Evolutionary conservation across 1,140 invertebrate genomes (phyloP).

Genomic region (Neodiprion pinetum): DNA sequence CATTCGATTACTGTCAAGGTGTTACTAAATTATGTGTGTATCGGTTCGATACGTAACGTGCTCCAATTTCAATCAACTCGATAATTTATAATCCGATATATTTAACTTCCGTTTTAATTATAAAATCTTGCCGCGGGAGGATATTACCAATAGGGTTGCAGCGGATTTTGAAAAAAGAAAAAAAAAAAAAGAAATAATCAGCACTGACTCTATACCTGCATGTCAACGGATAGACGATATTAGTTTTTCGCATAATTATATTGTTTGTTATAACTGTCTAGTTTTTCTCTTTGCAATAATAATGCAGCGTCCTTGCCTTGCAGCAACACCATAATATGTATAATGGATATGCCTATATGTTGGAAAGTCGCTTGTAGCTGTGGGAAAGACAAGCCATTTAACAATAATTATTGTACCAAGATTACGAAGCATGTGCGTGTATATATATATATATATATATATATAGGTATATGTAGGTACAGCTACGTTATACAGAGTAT

Average conservation of each 20-base stretch:
- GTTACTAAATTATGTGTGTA: neutral
- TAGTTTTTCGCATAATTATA: neutral
- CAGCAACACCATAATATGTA: no score
- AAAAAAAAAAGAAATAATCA: neutral
- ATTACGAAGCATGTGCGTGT: no score
- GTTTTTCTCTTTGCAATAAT: neutral
- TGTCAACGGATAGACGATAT: no score
- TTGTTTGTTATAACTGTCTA: neutral
- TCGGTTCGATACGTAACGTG: neutral
- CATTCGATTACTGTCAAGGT: neutral
- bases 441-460: no score
- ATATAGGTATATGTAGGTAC: no score
- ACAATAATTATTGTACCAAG: neutral
- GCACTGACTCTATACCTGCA: neutral
- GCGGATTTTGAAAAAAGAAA: no score
- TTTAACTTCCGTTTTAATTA: no score
- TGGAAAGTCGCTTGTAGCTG: neutral
- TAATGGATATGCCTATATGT: neutral
- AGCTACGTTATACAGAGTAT: neutral
- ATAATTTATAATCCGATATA: neutral
- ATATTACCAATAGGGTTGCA: no score
- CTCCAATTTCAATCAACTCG: neutral
- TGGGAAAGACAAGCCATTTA: constrained; percentile 4
- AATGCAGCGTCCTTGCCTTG: neutral
- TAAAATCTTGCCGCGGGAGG: no score